These are phyloP conservation scores for Myocastor coypus DNA, from an alignment of 2,113 vertebrate species.

Conservation along the genomic window DNA sequence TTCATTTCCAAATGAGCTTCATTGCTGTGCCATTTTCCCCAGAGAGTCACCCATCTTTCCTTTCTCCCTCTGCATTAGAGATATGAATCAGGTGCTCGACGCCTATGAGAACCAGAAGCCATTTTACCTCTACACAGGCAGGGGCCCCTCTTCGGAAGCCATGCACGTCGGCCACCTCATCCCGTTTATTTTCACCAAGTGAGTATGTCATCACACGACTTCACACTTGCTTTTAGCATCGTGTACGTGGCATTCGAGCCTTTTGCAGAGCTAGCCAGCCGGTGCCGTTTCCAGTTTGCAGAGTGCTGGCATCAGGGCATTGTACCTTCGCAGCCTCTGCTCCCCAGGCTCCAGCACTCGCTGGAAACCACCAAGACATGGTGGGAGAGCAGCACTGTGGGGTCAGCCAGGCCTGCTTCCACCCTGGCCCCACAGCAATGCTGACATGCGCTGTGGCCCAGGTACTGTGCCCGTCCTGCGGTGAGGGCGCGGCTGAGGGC, in stretches of 20 bases:
- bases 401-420: background rate
- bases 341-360: background rate
- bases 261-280: background rate
- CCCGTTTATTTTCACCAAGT: conserved; percentile 98
- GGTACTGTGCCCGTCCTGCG: too few species aligned
- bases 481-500: background rate
- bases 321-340: background rate
- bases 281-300: background rate
- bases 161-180: conserved; percentile 98
- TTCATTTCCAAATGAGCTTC: background rate
- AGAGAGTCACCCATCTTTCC: conserved; percentile 33
- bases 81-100: conserved; percentile 96
- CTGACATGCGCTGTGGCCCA: accelerated
- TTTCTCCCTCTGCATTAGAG: conserved; percentile 86
- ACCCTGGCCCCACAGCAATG: accelerated
- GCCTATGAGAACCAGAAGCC: conserved; percentile 95
- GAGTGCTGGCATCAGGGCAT: accelerated
- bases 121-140: conserved; percentile 97
- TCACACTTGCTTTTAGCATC: background rate
- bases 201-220: conserved; percentile 74
- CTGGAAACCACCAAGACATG: background rate
- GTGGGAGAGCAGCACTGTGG: background rate
- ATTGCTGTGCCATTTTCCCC: background rate
- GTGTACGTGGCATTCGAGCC: too few species aligned
- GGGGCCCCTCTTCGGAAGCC: conserved; percentile 96